Percentiles rank a stretch among this genome's conserved stretches.
phyloP scores from a whole-genome alignment of 2,888 invertebrate species.

The Tortricodes alternella region DNA sequence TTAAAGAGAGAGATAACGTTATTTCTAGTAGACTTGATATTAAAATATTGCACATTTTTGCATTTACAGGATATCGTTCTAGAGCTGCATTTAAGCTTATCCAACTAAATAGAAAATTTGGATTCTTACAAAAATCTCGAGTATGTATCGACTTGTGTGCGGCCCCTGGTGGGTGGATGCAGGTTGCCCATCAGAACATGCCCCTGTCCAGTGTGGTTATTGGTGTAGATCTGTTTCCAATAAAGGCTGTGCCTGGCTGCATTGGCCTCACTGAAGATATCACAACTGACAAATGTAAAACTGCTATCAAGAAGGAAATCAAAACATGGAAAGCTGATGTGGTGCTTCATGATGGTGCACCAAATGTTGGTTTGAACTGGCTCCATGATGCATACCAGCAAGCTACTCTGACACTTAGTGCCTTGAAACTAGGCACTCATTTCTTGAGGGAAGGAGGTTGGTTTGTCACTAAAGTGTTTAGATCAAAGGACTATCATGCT shows the following conservation, averaged over 20 bases:
- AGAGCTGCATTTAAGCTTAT: slow-evolving; percentile 99
- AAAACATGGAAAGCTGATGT: slow-evolving; percentile 99
- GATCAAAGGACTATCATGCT: slow-evolving; percentile 98
- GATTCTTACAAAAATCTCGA: slow-evolving; percentile 96
- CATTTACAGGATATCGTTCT: slow-evolving; percentile 92
- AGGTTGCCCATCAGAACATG: slow-evolving; percentile 98
- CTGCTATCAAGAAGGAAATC: slow-evolving; percentile 91
- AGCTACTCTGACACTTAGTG: slow-evolving; percentile 94
- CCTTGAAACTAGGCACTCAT: slow-evolving; percentile 94
- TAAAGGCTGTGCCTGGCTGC: slow-evolving; percentile 93
- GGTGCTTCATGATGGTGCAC: slow-evolving; percentile 98
- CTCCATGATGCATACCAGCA: slow-evolving; percentile 98
- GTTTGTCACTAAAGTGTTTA: slow-evolving; percentile 99
- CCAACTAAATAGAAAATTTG: slow-evolving; percentile 98
- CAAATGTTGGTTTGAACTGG: slow-evolving; percentile 99
- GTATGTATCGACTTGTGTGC: slow-evolving; percentile 99
- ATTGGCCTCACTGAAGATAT: slow-evolving; percentile 96
- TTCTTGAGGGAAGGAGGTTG: slow-evolving; percentile 95
- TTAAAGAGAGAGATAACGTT: no score
- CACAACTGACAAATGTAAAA: slow-evolving; percentile 96
- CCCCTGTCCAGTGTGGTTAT: slow-evolving; percentile 97
- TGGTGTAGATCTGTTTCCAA: slow-evolving; percentile 98
- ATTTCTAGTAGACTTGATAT: no score
- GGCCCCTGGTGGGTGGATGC: slow-evolving; percentile 99
- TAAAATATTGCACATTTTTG: not conserved